Conservation (phyloP, 1,140 invertebrate genomes). For the Euura saliciscinereae region DNA sequence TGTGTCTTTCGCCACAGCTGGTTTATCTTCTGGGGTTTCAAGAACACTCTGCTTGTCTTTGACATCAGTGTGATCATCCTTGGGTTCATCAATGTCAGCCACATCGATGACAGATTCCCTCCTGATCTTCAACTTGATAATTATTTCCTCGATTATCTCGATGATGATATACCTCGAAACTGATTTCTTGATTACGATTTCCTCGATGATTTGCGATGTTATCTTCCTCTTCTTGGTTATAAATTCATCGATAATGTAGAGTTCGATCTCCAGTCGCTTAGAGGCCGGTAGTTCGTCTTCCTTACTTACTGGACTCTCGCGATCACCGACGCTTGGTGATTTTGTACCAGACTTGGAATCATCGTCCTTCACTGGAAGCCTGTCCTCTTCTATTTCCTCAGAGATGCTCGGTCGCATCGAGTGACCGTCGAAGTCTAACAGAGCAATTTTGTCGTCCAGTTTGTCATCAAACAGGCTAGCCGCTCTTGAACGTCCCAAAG, state of each 20-base stretch:
- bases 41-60: background rate
- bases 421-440: slow-evolving; percentile 18
- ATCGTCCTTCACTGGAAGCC: background rate
- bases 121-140: slow-evolving; percentile 33
- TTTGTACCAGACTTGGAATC: background rate
- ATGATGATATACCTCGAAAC: slow-evolving; percentile 40
- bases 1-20: background rate
- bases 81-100: slow-evolving; percentile 10
- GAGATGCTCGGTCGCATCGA: slow-evolving; percentile 9
- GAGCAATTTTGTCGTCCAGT: slow-evolving; percentile 18
- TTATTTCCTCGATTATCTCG: slow-evolving; percentile 44
- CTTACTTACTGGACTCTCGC: background rate
- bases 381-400: slow-evolving; percentile 28
- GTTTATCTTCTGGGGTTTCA: background rate
- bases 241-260: slow-evolving; percentile 42
- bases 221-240: slow-evolving; percentile 44
- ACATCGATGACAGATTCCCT: slow-evolving; percentile 27
- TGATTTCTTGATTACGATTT: slow-evolving; percentile 34
- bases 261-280: slow-evolving; percentile 28
- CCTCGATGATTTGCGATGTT: slow-evolving; percentile 36
- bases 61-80: background rate
- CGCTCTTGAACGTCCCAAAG: slow-evolving; percentile 42
- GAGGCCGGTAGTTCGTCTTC: background rate
- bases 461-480: slow-evolving; percentile 51
- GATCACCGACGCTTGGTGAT: background rate